Conservation (phyloP, 2,888 invertebrate species). For the Antitype chi region DNA sequence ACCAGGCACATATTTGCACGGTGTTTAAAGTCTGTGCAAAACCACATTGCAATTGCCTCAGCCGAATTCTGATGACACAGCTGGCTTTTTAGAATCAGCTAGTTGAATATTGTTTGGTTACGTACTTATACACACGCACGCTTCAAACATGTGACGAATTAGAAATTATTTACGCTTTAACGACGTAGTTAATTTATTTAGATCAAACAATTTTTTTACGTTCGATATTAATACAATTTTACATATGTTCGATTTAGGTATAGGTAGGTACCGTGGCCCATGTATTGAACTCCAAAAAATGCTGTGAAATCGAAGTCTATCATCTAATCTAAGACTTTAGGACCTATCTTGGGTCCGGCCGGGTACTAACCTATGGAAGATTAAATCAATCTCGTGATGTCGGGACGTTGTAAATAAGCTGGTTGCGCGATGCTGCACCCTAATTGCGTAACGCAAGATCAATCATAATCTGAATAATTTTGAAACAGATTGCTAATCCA, state of each 20-base stretch:
- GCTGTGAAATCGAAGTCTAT: not conserved
- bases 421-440: too few species aligned
- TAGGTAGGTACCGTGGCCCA: too few species aligned
- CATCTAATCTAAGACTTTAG: not conserved
- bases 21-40: constrained; percentile 34
- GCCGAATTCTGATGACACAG: constrained; percentile 64
- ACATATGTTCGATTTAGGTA: too few species aligned
- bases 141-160: constrained; percentile 36
- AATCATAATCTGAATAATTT: too few species aligned
- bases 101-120: constrained; percentile 33
- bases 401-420: too few species aligned
- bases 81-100: constrained; percentile 56
- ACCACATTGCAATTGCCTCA: constrained; percentile 62
- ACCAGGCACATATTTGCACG: constrained; percentile 14
- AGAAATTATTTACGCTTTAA: constrained; percentile 29
- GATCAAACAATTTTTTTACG: not conserved
- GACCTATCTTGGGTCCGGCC: not conserved
- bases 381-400: too few species aligned
- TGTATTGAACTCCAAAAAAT: not conserved
- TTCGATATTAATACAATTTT: not conserved
- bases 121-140: not conserved
- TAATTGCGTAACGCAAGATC: too few species aligned
- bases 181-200: not conserved
- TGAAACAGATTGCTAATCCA: too few species aligned
- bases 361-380: too few species aligned